phyloP scores from a whole-genome alignment of 2,797 vertebrate genomes.

The Varecia variegata region DNA sequence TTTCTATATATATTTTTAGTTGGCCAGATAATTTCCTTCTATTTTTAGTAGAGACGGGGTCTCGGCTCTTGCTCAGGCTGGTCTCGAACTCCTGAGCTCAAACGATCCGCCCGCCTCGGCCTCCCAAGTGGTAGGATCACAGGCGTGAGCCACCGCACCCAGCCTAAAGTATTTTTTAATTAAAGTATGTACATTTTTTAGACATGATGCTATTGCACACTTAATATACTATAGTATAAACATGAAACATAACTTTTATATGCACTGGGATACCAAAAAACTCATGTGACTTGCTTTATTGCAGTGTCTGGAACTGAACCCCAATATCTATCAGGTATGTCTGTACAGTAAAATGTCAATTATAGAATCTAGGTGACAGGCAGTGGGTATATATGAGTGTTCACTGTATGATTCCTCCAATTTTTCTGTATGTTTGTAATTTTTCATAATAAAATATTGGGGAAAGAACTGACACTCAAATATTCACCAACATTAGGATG shows the following conservation, averaged over 20 bases:
- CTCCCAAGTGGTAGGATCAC: too few relatives aligned
- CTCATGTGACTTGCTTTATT: neutral
- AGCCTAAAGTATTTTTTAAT: neutral
- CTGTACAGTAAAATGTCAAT: neutral
- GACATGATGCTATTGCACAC: neutral
- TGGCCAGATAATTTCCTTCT: too few relatives aligned
- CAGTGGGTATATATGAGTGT: neutral
- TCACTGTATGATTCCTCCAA: neutral
- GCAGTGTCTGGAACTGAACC: neutral
- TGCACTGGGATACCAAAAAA: neutral
- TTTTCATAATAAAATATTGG: conserved; percentile 10
- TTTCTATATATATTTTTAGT: too few relatives aligned
- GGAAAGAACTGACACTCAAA: neutral
- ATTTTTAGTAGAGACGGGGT: too few relatives aligned
- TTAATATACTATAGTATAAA: neutral
- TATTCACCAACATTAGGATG: neutral
- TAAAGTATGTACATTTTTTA: neutral
- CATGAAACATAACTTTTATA: neutral
- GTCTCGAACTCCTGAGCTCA: too few relatives aligned
- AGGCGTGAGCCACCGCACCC: too few relatives aligned
- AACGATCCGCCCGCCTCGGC: too few relatives aligned
- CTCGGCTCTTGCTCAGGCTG: too few relatives aligned
- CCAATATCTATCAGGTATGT: neutral
- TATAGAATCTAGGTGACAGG: neutral
- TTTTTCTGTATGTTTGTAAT: neutral